Evolutionary conservation across 2,888 invertebrate genomes (phyloP), one percentile per base, ranked within the genome.

Genomic region (Biston betularia): DNA sequence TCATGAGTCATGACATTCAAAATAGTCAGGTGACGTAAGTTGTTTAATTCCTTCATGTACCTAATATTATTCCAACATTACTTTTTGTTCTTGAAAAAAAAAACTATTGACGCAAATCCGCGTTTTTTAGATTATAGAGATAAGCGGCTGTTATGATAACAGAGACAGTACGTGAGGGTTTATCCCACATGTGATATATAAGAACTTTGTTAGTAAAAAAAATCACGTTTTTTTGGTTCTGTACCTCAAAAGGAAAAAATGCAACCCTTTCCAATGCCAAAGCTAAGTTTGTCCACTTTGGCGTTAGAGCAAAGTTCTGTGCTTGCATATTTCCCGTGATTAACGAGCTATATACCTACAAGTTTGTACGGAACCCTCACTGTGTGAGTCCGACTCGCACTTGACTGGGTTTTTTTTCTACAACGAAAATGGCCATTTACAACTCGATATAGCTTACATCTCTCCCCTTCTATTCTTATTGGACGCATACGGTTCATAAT

Each of bases 401-500:
- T 24, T 24, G 24, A 3, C 1, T 24, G 3, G 24, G 1, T 24
- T 24, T 24, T 24, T 24, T 24, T 48, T 24, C 10, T 48, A 8
- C 15, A 24, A 48, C 15, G 24, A 15, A 15, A 48, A 48, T 0
- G 10, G 9, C 3, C 15, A 10, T n/a, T 11, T n/a, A 48, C 48
- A 6, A 24, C n/a, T n/a, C n/a, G 11, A 38, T 42, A 59, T 55
- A 7, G 42, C 7, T 54, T 48, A 4, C 45, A n/a, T 38, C 14
- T 57, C 48, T 50, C 63, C 60, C 49, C 46, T 56, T 24, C 45
- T 34, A 6, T 15, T 11, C 12, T 48, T 34, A 65, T 65, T 56
- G 55, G 46, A 44, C 50, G 50, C 60, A 60, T 65, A 60, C 12
- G 55, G 60, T 38, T n/a, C 48, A 48, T 60, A 65, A 55, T 65